phyloP scores from a whole-genome alignment of 2,797 vertebrate species.

The Rhyacichthys aspro region DNA sequence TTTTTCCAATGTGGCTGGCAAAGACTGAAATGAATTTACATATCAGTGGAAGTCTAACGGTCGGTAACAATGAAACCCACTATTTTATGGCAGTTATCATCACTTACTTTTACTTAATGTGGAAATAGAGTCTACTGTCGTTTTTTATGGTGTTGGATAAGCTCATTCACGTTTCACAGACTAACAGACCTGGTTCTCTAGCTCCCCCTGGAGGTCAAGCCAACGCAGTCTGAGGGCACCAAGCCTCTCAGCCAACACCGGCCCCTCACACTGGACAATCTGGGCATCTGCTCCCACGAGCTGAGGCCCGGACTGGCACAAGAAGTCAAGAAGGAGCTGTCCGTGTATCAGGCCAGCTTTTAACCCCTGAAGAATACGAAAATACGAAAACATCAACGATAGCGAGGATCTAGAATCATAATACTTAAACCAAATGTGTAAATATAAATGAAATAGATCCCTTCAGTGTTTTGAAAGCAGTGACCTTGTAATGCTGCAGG shows the following conservation, averaged over 20 bases:
- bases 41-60: neutral
- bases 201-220: conserved; percentile 77
- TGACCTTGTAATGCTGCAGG: conserved; percentile 85
- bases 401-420: no score
- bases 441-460: neutral
- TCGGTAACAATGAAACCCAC: neutral
- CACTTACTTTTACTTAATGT: neutral
- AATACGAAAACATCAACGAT: neutral
- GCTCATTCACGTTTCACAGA: neutral
- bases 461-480: neutral
- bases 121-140: neutral
- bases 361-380: conserved; percentile 72
- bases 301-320: conserved; percentile 87
- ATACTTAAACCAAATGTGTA: neutral
- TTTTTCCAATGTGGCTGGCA: conserved; percentile 5
- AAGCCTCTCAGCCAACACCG: conserved; percentile 83
- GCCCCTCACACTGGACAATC: conserved; percentile 73
- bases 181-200: conserved; percentile 82
- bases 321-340: conserved; percentile 85
- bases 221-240: conserved; percentile 84
- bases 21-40: neutral
- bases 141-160: neutral
- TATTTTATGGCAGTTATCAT: neutral
- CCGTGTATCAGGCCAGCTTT: conserved; percentile 81
- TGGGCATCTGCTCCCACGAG: conserved; percentile 71